These are phyloP conservation scores for Eira barbara DNA, from an alignment of 2,113 vertebrate species.

Conservation along the genomic window DNA sequence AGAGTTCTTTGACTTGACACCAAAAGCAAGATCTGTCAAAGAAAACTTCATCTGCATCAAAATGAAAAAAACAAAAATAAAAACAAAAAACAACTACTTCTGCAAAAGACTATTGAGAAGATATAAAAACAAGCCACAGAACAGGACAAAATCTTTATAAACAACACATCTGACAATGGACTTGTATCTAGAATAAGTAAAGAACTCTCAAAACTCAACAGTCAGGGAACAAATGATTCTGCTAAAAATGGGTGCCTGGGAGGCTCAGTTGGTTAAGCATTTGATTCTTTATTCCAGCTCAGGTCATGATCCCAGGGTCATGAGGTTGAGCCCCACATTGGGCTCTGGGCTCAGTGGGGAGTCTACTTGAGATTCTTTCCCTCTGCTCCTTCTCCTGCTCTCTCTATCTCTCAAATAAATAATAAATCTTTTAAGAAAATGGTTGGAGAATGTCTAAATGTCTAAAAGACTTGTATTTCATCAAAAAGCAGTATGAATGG, in stretches of 20 bases:
- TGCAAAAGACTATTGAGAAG: background rate
- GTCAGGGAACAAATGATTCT: background rate
- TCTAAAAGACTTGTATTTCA: background rate
- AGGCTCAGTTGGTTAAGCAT: background rate
- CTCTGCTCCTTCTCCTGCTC: background rate
- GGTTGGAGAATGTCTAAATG: background rate
- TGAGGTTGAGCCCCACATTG: background rate
- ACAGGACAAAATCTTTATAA: background rate
- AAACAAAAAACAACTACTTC: background rate
- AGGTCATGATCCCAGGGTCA: background rate
- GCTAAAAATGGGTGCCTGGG: background rate
- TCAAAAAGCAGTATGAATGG: background rate
- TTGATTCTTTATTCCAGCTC: background rate
- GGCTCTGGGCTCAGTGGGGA: background rate
- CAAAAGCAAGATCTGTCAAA: background rate
- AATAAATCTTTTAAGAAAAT: background rate
- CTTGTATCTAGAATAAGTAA: background rate
- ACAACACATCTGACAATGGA: background rate
- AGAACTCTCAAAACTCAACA: conserved; percentile 6
- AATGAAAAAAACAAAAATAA: background rate
- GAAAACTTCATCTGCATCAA: background rate
- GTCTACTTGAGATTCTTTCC: background rate
- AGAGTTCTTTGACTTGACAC: background rate
- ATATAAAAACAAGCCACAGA: background rate
- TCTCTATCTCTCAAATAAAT: background rate